Conservation (phyloP, 2,888 invertebrate species). For the Heliconius cydno region DNA sequence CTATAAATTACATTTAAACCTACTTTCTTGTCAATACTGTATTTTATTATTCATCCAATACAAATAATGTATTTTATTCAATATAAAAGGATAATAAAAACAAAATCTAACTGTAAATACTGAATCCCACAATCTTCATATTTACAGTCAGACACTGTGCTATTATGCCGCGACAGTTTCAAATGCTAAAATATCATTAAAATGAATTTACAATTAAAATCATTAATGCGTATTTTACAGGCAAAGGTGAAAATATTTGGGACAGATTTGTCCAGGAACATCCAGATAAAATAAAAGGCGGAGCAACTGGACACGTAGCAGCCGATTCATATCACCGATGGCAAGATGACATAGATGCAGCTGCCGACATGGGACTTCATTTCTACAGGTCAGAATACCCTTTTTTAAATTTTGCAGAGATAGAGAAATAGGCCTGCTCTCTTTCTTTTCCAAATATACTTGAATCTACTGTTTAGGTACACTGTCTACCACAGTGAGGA, state of each 20-base stretch:
- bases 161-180: not conserved
- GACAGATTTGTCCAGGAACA: constrained; percentile 66
- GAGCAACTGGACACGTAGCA: constrained; percentile 83
- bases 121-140: not conserved
- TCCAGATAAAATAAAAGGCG: constrained; percentile 43
- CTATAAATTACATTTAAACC: too few species aligned
- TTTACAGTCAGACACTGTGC: not conserved
- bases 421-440: too few species aligned
- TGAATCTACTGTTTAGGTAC: too few species aligned
- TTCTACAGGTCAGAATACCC: constrained; percentile 63
- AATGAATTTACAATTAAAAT: not conserved
- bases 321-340: constrained; percentile 83
- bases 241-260: constrained; percentile 82
- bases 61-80: too few species aligned
- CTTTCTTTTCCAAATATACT: too few species aligned
- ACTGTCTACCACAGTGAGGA: too few species aligned
- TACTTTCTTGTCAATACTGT: too few species aligned
- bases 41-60: too few species aligned
- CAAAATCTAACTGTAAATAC: too few species aligned
- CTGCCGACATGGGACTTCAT: constrained; percentile 67
- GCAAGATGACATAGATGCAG: constrained; percentile 74
- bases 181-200: not conserved
- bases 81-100: too few species aligned
- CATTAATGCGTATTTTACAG: constrained; percentile 58
- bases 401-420: too few species aligned